Conservation (phyloP, 1,140 invertebrate species). For the Lasioglossum baleicum region DNA sequence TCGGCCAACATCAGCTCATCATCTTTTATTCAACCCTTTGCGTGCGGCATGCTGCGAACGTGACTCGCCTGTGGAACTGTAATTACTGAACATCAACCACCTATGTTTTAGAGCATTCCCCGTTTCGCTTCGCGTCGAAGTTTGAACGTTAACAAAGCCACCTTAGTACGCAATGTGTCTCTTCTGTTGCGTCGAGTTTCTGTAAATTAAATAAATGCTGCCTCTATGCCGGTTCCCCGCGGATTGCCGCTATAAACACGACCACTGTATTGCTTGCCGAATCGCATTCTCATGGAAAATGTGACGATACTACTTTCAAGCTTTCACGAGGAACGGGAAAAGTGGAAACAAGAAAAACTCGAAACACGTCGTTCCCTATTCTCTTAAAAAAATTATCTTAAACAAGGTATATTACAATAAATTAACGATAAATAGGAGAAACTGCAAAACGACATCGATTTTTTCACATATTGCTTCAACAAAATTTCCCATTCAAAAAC, state of each 20-base stretch:
- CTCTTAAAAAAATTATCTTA: too few species aligned
- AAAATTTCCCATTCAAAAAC: too few species aligned
- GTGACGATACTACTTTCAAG: too few species aligned
- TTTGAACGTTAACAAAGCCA: conserved; percentile 46
- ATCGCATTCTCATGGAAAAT: too few species aligned
- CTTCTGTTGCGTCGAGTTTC: background rate
- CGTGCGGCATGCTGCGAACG: conserved; percentile 42
- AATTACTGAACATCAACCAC: conserved; percentile 58
- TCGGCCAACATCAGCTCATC: conserved; percentile 58
- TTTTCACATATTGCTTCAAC: too few species aligned
- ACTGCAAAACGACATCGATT: too few species aligned
- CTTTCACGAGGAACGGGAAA: too few species aligned
- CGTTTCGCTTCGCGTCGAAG: conserved; percentile 33
- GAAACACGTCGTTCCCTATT: too few species aligned
- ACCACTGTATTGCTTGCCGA: too few species aligned
- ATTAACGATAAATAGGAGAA: too few species aligned
- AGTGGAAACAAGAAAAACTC: too few species aligned
- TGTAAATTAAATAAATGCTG: conserved; percentile 12
- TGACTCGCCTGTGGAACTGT: conserved; percentile 46
- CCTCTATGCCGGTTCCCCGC: background rate
- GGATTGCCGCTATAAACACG: background rate
- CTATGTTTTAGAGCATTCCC: conserved; percentile 53
- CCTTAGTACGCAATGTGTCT: conserved; percentile 34
- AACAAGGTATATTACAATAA: too few species aligned
- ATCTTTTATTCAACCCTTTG: conserved; percentile 62